Percentiles rank a stretch among this genome's conserved stretches.
Evolutionary conservation across 53 echinoderm and acorn worm species (phyloP).

Genomic region (Mesocentrotus franciscanus): DNA sequence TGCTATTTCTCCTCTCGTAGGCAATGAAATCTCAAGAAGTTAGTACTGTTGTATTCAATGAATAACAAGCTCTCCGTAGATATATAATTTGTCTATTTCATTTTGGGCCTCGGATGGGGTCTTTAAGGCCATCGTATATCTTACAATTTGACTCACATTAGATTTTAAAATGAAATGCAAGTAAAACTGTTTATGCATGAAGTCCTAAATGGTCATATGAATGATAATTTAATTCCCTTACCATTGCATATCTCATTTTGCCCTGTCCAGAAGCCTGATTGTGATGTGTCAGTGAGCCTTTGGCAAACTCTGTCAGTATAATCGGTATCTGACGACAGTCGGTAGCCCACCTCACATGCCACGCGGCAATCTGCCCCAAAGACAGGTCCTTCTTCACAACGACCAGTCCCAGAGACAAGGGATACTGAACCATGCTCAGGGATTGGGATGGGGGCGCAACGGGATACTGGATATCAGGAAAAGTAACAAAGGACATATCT

Average conservation of each 20-base stretch:
- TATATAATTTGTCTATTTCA: no score
- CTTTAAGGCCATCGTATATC: no score
- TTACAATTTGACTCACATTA: no score
- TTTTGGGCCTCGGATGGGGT: no score
- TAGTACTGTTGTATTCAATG: no score
- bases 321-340: slow-evolving; percentile 59
- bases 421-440: slow-evolving; percentile 51
- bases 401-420: slow-evolving; percentile 54
- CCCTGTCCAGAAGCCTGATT: slow-evolving; percentile 63
- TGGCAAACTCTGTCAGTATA: slow-evolving; percentile 28
- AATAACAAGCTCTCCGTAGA: no score
- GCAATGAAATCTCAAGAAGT: no score
- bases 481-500: background rate
- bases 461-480: slow-evolving; percentile 52
- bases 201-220: no score
- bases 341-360: slow-evolving; percentile 74
- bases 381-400: slow-evolving; percentile 49
- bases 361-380: slow-evolving; percentile 67
- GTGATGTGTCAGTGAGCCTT: slow-evolving; percentile 19
- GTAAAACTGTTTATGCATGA: no score
- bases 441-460: slow-evolving; percentile 62
- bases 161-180: no score
- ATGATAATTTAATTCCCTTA: background rate
- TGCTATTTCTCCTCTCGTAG: no score
- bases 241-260: slow-evolving; percentile 24